These are phyloP conservation scores for Papilio demoleus DNA, from an alignment of 2,888 invertebrate species.

Conservation along the genomic window DNA sequence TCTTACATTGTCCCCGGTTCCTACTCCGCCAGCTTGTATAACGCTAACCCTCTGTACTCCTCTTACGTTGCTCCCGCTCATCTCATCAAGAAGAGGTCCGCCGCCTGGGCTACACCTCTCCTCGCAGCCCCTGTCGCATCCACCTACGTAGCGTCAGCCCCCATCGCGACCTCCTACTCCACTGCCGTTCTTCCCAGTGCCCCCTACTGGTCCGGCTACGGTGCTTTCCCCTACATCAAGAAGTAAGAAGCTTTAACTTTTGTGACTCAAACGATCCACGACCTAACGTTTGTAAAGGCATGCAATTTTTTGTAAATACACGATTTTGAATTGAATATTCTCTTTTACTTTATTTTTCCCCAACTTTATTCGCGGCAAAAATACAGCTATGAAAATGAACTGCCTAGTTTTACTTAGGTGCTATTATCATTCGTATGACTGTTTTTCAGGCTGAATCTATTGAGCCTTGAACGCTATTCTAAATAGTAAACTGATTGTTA, in stretches of 20 bases:
- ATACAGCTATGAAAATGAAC: not conserved
- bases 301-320: conserved; percentile 37
- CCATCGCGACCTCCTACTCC: conserved; percentile 48
- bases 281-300: conserved; percentile 22
- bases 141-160: conserved; percentile 50
- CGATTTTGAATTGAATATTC: conserved; percentile 19
- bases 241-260: conserved; percentile 30
- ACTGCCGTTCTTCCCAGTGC: conserved; percentile 44
- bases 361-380: not conserved
- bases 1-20: conserved; percentile 53
- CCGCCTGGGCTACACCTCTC: conserved; percentile 29
- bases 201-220: conserved; percentile 52
- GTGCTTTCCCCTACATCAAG: conserved; percentile 42
- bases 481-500: conserved; percentile 8
- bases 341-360: conserved; percentile 20
- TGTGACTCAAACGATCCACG: not conserved
- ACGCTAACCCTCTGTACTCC: conserved; percentile 25
- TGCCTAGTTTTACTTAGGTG: not conserved
- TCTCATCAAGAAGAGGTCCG: conserved; percentile 45
- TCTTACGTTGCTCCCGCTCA: conserved; percentile 40
- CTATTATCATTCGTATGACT: not conserved
- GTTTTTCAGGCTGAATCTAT: conserved; percentile 4
- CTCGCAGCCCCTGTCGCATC: conserved; percentile 45
- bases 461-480: conserved; percentile 24
- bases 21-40: conserved; percentile 49